Percentiles rank a stretch among this genome's conserved stretches.
phyloP scores from a whole-genome alignment of 2,797 vertebrate genomes.

The Neosilurus hyrtlii region DNA sequence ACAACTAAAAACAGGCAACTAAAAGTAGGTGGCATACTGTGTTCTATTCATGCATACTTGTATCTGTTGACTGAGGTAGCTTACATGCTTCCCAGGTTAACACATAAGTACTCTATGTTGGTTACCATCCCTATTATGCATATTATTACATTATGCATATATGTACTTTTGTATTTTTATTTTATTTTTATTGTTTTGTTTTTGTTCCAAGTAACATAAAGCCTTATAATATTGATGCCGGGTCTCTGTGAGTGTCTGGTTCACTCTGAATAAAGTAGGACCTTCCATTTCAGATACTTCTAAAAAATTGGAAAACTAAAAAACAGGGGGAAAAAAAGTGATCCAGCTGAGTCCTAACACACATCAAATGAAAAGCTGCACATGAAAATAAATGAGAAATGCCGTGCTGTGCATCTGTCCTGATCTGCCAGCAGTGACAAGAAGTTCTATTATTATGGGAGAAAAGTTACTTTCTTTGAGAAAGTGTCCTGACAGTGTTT shows the following conservation, averaged over 20 bases:
- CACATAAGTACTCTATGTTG: background rate
- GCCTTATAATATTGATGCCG: background rate
- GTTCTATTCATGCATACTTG: no score
- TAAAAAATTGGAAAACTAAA: conserved; percentile 45
- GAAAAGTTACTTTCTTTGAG: conserved; percentile 35
- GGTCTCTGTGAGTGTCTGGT: background rate
- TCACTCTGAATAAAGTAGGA: background rate
- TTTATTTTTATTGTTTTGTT: no score
- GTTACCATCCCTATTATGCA: background rate
- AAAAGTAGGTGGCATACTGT: no score
- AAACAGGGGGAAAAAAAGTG: conserved; percentile 48
- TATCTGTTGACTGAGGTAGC: no score
- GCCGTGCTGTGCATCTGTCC: conserved; percentile 44
- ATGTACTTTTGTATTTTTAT: no score
- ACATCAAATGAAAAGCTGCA: conserved; percentile 49
- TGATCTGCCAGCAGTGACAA: conserved; percentile 27
- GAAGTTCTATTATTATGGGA: conserved; percentile 7
- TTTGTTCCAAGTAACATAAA: background rate
- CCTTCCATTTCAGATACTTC: conserved; percentile 29
- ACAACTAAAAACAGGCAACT: no score
- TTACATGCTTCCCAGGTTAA: background rate
- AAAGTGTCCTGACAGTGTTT: conserved; percentile 35
- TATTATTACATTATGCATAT: no score
- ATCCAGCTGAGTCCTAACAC: conserved; percentile 56
- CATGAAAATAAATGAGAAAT: conserved; percentile 55